These are phyloP conservation scores for Eubasilissa regina DNA, from an alignment of 1,140 invertebrate species.

Conservation along the genomic window DNA sequence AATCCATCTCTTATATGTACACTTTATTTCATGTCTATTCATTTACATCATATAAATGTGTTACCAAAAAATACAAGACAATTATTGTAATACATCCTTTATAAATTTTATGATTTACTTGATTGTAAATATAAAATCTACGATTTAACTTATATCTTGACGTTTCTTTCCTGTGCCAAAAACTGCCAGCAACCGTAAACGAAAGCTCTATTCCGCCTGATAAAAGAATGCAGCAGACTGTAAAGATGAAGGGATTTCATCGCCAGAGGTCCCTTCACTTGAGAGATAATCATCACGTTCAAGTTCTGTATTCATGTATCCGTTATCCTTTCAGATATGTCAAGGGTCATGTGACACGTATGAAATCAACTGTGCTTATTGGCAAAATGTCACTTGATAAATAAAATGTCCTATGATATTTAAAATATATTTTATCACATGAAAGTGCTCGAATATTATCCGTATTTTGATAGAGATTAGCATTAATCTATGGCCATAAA, in stretches of 20 bases:
- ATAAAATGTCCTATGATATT: too few species aligned
- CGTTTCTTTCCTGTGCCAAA: neutral
- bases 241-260: conserved; percentile 35
- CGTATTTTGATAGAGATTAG: too few species aligned
- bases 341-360: conserved; percentile 8
- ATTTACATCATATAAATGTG: too few species aligned
- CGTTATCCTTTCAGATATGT: conserved; percentile 25
- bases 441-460: too few species aligned
- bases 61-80: too few species aligned
- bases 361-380: conserved; percentile 39
- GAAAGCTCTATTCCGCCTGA: conserved; percentile 47
- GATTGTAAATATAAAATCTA: conserved; percentile 41
- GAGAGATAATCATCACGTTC: conserved; percentile 40
- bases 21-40: too few species aligned
- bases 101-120: too few species aligned
- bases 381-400: conserved; percentile 1
- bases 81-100: too few species aligned
- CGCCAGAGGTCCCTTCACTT: conserved; percentile 21
- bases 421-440: too few species aligned
- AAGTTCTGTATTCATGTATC: conserved; percentile 27
- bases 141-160: neutral
- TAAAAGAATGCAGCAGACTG: conserved; percentile 51
- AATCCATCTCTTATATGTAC: too few species aligned
- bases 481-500: too few species aligned
- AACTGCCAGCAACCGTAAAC: neutral